Base-by-base conservation (phyloP, 2,113 vertebrate genomes). In the Apistogramma diplotaenia region DNA sequence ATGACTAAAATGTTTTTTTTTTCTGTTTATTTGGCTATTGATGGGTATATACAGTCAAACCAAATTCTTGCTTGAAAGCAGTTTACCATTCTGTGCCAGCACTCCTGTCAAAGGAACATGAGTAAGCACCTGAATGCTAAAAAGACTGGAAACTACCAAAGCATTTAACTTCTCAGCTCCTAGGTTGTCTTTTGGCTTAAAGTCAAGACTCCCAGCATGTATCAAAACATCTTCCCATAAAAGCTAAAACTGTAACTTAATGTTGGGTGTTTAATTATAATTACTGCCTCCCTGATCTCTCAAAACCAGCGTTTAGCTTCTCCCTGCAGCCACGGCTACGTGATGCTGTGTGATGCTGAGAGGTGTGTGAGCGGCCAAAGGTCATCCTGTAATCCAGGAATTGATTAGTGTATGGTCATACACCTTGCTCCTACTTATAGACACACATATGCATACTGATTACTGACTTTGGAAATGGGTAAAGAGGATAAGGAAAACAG, bases 321-420 rank as follows among this genome's bases (percentile, higher is more conserved):
- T 40, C 70, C 43, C 57, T 37, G 33, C 81, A 74, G 13, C 21
- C 49, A 56, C 43, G 59, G 11, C 55, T 29, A 56, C 70, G 65
- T 78, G 80, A 43, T 51, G 65, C 29, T 70, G 25, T 70, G 43
- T 19, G 25, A 51, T 11, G 25, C 71, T 86, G 79, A 92, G 55
- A 43, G 79, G 88, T 85, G 43, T 74, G 15, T 29, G 70, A 74
- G 61, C 2, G 25, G 87, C 89, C 84, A 92, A 62, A 83, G 87
- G 82, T 87, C 67, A 75, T n/a, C 67, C 13, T 79, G 81, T 89
- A 91, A 88, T 88, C 80, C 74, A 23, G 56, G 74, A 25, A 55
- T 82, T 91, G 85, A 91, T 91, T 89, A 89, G 89, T 92, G 84
- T 90, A 81, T 56, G 81, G 85, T 87, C 90, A 93, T 90, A 93